A percentile compares a stretch with the other conserved stretches of the same genome.
These are phyloP conservation scores for Proteles cristata DNA, from an alignment of 2,113 vertebrate species.

Conservation along the genomic window DNA sequence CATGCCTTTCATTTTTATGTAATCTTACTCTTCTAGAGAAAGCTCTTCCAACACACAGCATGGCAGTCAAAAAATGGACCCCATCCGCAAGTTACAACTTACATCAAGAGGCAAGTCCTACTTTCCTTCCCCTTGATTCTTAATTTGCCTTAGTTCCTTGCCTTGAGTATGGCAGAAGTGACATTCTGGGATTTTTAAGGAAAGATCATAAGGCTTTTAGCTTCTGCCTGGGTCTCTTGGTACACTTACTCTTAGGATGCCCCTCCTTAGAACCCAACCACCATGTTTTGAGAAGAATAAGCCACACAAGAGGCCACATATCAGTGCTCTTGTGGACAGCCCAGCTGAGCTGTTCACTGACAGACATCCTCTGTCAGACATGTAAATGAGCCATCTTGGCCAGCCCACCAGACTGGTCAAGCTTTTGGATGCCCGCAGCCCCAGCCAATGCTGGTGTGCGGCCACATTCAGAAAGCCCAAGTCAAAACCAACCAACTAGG, in stretches of 20 bases:
- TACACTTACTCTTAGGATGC: background rate
- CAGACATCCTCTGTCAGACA: background rate
- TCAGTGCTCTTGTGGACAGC: background rate
- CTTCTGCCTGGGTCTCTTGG: background rate
- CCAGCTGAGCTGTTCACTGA: background rate
- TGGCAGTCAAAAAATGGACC: background rate
- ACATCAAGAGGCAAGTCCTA: background rate
- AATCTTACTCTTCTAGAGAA: background rate
- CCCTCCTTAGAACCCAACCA: background rate
- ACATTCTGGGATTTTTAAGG: background rate
- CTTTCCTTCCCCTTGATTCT: background rate
- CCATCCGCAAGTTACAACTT: background rate
- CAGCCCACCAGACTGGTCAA: rapidly evolving
- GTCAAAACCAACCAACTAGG: background rate
- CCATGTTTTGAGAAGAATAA: background rate
- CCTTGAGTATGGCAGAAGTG: background rate
- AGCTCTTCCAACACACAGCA: background rate
- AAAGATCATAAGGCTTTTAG: background rate
- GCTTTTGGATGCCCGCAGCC: background rate
- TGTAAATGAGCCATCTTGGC: too few relatives aligned
- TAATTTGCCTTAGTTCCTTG: background rate
- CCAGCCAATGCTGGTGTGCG: rapidly evolving
- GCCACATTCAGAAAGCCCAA: background rate
- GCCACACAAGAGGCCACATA: background rate
- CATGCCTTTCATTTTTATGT: background rate